These are phyloP conservation scores for Myopa tessellatipennis DNA, from an alignment of 2,888 invertebrate genomes.

Conservation along the genomic window DNA sequence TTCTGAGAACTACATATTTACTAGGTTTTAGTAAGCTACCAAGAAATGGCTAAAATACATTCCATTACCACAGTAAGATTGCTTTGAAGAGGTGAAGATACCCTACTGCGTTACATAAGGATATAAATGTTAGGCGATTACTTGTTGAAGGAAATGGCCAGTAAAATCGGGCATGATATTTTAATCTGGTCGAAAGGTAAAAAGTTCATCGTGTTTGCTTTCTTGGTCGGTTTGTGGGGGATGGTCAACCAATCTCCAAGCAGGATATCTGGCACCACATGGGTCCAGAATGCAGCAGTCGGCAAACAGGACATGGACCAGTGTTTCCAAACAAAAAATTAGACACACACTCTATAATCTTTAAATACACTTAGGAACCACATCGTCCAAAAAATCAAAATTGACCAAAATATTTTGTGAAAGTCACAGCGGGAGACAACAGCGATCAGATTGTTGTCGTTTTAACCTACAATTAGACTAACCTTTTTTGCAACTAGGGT, in stretches of 20 bases:
- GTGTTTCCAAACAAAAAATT: constrained; percentile 33
- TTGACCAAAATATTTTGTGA: constrained; percentile 68
- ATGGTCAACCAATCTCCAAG: constrained; percentile 36
- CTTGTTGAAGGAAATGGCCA: constrained; percentile 17
- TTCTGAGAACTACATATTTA: no score
- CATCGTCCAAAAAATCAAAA: constrained; percentile 53
- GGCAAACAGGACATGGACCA: constrained; percentile 1
- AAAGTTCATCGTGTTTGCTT: not conserved
- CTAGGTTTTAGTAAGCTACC: not conserved
- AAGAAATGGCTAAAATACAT: not conserved
- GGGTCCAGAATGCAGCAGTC: constrained; percentile 1
- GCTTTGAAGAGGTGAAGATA: not conserved
- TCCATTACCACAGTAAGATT: not conserved
- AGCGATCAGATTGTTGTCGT: constrained; percentile 47
- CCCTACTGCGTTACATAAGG: constrained; percentile 23
- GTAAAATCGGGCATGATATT: constrained; percentile 15
- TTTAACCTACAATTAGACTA: constrained; percentile 61
- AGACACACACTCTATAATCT: constrained; percentile 9
- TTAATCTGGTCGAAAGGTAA: constrained; percentile 26
- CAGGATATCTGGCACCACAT: constrained; percentile 40
- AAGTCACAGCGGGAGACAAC: constrained; percentile 60
- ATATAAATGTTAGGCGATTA: not conserved
- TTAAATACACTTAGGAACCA: constrained; percentile 52
- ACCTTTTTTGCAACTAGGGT: constrained; percentile 66
- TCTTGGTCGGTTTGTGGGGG: not conserved